Evolutionary conservation across 2,888 invertebrate species (phyloP), one percentile per base, ranked within the genome.

Genomic region (Pinctada fucata): DNA sequence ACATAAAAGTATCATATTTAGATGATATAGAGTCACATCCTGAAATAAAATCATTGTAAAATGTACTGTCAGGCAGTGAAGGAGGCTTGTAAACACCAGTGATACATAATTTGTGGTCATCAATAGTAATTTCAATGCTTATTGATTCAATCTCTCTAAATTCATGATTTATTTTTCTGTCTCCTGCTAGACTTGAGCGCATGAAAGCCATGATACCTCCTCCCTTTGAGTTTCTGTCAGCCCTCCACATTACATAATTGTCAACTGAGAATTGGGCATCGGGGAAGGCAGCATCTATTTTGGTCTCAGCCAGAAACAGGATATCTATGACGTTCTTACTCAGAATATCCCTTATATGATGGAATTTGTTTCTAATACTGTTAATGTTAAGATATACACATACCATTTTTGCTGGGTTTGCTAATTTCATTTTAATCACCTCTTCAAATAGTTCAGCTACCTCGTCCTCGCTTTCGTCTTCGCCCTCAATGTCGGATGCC

Each of bases 241-340:
- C 72, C 50, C 78, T 47, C 69, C 48, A 73, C 13, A 73, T 31
- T 31, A 65, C 16, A 48, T 76, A 76, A 31, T 58, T 68, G 1
- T 78, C 70, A 5, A 64, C 71, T 10, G 10, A 47, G 51, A 78
- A 75, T 47, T 66, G 64, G 50, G 51, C 67, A 47, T 75, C 65
- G 2, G 50, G 47, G 47, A 78, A 78, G 52, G 74, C 63, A 8
- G 68, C 65, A 45, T 74, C 75, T 49, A 74, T 31, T 74, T 78
- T 70, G 4, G 69, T 78, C 71, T 78, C 75, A 47, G 75, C 16
- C 3, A 69, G 58, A 58, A 73, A 79, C 3, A 79, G 47, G 13
- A 79, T 16, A 58, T 75, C 79, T 50, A 79, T 48, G 49, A 50
- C n/a, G 31, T 79, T 71, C 72, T 63, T 58, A 2, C 58, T 48